phyloP scores from a whole-genome alignment of 2,888 invertebrate species.

The Melanchra persicariae region DNA sequence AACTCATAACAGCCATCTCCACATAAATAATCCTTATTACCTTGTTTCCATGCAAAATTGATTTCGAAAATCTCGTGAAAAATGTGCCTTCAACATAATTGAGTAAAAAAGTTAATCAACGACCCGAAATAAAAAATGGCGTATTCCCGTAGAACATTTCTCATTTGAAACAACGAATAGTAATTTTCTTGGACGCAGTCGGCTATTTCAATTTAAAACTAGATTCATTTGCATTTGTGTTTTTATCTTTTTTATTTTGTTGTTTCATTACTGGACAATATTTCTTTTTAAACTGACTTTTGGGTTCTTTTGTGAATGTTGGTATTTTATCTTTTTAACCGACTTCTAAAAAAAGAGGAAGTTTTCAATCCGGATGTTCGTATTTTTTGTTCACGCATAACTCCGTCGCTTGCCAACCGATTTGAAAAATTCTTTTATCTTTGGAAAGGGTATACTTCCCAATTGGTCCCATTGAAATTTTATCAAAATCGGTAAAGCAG shows the following conservation, averaged over 20 bases:
- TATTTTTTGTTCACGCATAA: too few species aligned
- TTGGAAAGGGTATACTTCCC: too few species aligned
- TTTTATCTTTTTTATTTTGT: constrained; percentile 63
- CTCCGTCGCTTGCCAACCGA: too few species aligned
- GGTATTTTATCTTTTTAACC: constrained; percentile 6
- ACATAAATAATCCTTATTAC: constrained; percentile 22
- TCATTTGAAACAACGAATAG: constrained; percentile 67
- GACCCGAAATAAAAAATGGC: constrained; percentile 64
- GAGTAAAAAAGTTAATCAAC: constrained; percentile 65
- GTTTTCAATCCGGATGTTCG: too few species aligned
- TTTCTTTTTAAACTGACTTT: constrained; percentile 44
- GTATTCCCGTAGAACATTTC: constrained; percentile 57
- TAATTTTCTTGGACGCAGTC: constrained; percentile 65
- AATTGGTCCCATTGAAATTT: too few species aligned
- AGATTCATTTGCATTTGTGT: constrained; percentile 73
- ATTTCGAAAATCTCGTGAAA: constrained; percentile 47
- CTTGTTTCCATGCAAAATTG: constrained; percentile 48
- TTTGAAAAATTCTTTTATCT: too few species aligned
- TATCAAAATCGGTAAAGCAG: too few species aligned
- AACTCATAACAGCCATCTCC: constrained; percentile 6
- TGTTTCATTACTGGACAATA: constrained; percentile 55
- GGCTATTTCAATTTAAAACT: constrained; percentile 73
- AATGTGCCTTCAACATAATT: constrained; percentile 58
- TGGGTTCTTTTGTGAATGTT: constrained; percentile 32
- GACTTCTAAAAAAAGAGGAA: too few species aligned